A percentile compares a stretch with the other conserved stretches of the same genome.
Conservation (phyloP, 2,888 invertebrate species). For the Cyaniris semiargus region DNA sequence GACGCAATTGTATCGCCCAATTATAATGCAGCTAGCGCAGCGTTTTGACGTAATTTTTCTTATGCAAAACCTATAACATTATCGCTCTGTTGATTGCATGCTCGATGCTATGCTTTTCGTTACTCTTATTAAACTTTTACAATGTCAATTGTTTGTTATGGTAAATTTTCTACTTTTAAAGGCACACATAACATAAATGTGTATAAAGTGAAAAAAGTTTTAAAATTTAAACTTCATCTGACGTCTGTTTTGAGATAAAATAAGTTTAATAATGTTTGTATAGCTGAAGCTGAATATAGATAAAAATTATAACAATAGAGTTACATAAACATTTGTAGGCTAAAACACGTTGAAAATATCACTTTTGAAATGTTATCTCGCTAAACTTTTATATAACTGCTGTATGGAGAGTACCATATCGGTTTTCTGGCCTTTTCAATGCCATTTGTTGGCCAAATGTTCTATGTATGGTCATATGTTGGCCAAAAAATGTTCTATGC, state of each 20-base stretch:
- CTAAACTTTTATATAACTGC: background rate
- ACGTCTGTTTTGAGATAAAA: background rate
- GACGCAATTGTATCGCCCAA: too few relatives aligned
- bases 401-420: too few relatives aligned
- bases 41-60: too few relatives aligned
- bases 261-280: background rate
- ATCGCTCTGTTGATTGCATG: background rate
- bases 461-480: too few relatives aligned
- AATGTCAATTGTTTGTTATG: background rate
- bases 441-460: too few relatives aligned
- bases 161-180: background rate
- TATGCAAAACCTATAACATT: too few relatives aligned
- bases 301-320: background rate
- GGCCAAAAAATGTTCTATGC: too few relatives aligned
- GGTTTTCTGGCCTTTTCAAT: too few relatives aligned
- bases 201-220: background rate
- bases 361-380: background rate
- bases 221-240: background rate
- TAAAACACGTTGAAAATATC: background rate
- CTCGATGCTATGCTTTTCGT: background rate
- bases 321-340: background rate
- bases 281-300: background rate
- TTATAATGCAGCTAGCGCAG: too few relatives aligned
- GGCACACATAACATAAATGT: background rate
- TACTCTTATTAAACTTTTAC: background rate